phyloP scores from a whole-genome alignment of 2,888 invertebrate genomes.

The Euclidia mi region DNA sequence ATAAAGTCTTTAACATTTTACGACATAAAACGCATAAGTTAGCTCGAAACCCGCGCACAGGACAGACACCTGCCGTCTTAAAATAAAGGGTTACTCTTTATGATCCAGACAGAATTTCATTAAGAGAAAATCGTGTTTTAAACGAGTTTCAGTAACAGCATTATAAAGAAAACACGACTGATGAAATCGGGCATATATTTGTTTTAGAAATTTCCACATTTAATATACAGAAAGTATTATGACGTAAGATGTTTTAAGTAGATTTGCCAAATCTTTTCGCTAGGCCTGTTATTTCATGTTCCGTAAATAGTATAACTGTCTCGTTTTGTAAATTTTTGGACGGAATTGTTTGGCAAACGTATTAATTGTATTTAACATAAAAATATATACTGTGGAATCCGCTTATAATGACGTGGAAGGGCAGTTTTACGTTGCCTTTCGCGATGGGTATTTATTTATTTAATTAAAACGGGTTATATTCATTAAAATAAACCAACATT shows the following conservation, averaged over 20 bases:
- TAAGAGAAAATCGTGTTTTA: conserved; percentile 65
- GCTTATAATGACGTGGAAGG: too few species aligned
- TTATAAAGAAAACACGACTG: conserved; percentile 55
- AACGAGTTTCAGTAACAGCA: conserved; percentile 57
- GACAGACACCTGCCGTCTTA: conserved; percentile 46
- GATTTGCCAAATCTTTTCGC: conserved; percentile 24
- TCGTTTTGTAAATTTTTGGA: too few species aligned
- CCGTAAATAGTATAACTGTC: background rate
- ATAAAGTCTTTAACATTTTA: too few species aligned
- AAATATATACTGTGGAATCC: too few species aligned
- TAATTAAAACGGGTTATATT: too few species aligned
- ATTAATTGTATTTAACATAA: too few species aligned
- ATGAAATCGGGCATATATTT: conserved; percentile 49
- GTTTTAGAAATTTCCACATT: conserved; percentile 31
- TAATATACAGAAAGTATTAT: conserved; percentile 20
- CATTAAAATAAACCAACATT: too few species aligned
- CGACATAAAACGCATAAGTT: background rate
- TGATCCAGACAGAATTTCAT: conserved; percentile 72
- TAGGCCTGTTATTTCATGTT: conserved; percentile 12
- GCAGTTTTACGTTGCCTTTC: too few species aligned
- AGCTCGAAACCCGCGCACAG: conserved; percentile 20
- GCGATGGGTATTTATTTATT: too few species aligned
- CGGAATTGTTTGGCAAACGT: too few species aligned
- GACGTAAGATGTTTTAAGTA: conserved; percentile 35
- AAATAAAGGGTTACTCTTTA: conserved; percentile 67